Conservation (phyloP, 2,797 vertebrate species). For the Linurgus olivaceus region DNA sequence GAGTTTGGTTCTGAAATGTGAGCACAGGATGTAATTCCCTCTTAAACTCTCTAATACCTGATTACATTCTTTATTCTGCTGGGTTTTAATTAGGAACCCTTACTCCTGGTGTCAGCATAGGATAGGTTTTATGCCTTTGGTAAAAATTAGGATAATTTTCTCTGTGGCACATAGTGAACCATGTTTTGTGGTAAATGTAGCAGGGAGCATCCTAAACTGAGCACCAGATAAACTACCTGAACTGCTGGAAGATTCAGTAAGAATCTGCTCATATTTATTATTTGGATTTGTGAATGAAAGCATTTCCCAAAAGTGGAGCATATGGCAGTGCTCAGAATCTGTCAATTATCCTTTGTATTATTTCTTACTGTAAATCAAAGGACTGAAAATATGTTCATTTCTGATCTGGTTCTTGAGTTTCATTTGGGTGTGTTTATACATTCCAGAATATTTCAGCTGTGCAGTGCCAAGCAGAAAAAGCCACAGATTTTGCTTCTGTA, state of each 20-base stretch:
- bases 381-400: background rate
- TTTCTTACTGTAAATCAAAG: background rate
- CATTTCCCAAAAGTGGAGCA: background rate
- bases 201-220: background rate
- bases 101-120: background rate
- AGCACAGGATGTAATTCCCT: background rate
- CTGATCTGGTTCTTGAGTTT: background rate
- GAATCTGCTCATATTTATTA: background rate
- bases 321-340: background rate
- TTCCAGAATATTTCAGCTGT: background rate
- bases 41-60: background rate
- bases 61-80: background rate
- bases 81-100: background rate
- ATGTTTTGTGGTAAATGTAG: background rate
- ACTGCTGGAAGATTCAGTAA: background rate
- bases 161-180: background rate
- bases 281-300: background rate
- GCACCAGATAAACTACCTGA: background rate
- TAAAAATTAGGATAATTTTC: background rate
- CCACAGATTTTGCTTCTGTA: background rate
- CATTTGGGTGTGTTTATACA: background rate
- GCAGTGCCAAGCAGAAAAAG: background rate
- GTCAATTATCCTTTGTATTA: background rate
- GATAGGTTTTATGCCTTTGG: background rate
- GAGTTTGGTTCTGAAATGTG: background rate